Evolutionary conservation across 2,797 vertebrate genomes (phyloP), one percentile per base, ranked within the genome.

Genomic region (Enteromius afrohamiltoni): DNA sequence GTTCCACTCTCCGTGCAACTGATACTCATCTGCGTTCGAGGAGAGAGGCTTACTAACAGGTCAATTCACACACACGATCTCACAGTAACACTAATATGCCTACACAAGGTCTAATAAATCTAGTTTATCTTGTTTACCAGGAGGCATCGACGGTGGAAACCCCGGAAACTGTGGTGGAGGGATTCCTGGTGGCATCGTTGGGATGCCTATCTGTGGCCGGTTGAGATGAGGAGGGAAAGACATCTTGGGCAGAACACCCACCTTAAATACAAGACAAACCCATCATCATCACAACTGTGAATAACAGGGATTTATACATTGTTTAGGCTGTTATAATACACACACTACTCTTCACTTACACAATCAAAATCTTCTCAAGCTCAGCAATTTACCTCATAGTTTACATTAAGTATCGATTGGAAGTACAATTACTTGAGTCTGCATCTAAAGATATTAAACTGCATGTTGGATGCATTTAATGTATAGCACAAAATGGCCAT

Each of bases 171-270:
- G 98, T 49, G 98, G 97, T 73, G 96, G 98, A 73, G 97, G 97
- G 62, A 99, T 97, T 88, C 97, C 98, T 2, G 98, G 97, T 76
- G 97, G 97, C 68, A 99, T 96, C 0, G 96, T 91, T 79, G 96
- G 96, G 88, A 97, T 96, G 88, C 96, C 96, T 94, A 99, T 96
- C 19, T 98, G 96, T 87, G 98, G 96, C 89, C 98, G 97, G 94
- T 98, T 99, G 90, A 99, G 95, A 93, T 99, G 98, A 91, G 98
- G 98, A 87, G 97, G 97, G 77, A 98, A 99, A 85, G 98, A 99
- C 98, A 99, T 99, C 90, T 91, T 96, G 91, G 83, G 55, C 84
- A 82, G 78, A 87, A 84, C 83, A 87, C 89, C 89, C 86, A 89
- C 88, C 90, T 91, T 5, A 58, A 49, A 62, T 6, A 70, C 8